phyloP scores from a whole-genome alignment of 2,797 vertebrate genomes.

The Epinephelus awoara region DNA sequence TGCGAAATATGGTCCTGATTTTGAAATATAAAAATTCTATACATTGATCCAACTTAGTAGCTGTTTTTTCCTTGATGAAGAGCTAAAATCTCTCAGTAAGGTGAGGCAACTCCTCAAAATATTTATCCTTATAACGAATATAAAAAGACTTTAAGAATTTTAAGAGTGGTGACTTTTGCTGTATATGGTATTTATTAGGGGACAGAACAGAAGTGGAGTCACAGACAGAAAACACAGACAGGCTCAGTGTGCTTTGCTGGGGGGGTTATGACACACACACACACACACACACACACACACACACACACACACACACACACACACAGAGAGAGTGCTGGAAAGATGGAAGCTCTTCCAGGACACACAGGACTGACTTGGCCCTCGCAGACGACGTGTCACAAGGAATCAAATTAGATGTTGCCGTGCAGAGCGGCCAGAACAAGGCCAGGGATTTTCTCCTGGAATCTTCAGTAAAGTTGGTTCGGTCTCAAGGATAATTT shows the following conservation, averaged over 20 bases:
- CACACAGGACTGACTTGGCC: constrained; percentile 64
- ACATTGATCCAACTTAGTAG: not conserved
- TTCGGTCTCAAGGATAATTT: constrained; percentile 51
- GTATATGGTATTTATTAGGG: not conserved
- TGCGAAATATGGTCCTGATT: constrained; percentile 33
- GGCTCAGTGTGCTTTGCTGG: constrained; percentile 19
- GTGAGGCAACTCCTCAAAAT: not conserved
- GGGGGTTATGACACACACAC: constrained; percentile 24
- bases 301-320: not conserved
- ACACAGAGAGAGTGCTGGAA: constrained; percentile 17
- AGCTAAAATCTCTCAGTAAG: not conserved
- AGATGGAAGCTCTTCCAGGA: constrained; percentile 53
- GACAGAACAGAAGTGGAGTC: constrained; percentile 11
- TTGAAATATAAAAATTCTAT: constrained; percentile 9
- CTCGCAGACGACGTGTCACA: constrained; percentile 57
- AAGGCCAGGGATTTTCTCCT: constrained; percentile 59
- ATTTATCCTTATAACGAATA: not conserved
- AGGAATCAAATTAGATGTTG: constrained; percentile 71
- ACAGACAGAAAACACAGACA: constrained; percentile 44
- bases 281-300: constrained; percentile 1
- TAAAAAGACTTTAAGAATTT: not conserved
- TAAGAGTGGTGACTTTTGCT: not conserved
- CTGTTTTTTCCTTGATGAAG: not conserved
- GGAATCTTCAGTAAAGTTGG: constrained; percentile 33
- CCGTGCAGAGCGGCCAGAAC: constrained; percentile 35